These are phyloP conservation scores for Drosophila eugracilis DNA, from an alignment of 1,140 invertebrate species.

Conservation along the genomic window DNA sequence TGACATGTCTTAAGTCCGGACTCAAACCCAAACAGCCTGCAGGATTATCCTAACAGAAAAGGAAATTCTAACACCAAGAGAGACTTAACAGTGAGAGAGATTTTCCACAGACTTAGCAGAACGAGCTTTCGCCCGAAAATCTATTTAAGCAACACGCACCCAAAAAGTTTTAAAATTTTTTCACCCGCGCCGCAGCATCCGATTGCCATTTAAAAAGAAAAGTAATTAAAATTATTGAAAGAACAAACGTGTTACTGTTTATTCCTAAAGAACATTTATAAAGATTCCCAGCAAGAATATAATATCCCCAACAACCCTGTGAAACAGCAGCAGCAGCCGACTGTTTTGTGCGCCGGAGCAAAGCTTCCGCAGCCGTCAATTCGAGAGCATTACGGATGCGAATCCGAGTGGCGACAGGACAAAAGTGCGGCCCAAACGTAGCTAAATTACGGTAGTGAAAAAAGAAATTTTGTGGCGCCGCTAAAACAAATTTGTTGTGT, in stretches of 20 bases:
- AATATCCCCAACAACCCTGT: constrained; percentile 53
- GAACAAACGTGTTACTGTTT: no score
- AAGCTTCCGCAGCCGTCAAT: constrained; percentile 52
- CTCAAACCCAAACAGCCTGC: background rate
- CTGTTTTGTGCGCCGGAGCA: constrained; percentile 71
- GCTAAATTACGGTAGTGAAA: constrained; percentile 73
- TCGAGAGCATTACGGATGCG: constrained; percentile 67
- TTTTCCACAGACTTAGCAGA: background rate
- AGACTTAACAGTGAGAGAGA: constrained; percentile 9
- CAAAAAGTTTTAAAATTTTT: constrained; percentile 23
- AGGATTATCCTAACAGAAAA: constrained; percentile 9
- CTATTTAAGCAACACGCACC: constrained; percentile 35
- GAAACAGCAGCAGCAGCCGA: constrained; percentile 71
- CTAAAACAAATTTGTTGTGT: no score
- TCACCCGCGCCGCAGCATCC: constrained; percentile 31
- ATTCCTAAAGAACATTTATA: no score
- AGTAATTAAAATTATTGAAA: background rate
- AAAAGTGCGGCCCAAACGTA: constrained; percentile 31
- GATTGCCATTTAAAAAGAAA: background rate
- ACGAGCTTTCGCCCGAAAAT: constrained; percentile 31
- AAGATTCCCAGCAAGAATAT: constrained; percentile 17
- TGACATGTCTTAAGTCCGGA: background rate
- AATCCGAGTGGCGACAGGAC: constrained; percentile 34
- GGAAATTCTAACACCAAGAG: constrained; percentile 4
- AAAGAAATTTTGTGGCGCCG: constrained; percentile 57